A percentile compares a stretch with the other conserved stretches of the same genome.
phyloP scores from a whole-genome alignment of 2,797 vertebrate species.

The Pseudomugil gertrudae region DNA sequence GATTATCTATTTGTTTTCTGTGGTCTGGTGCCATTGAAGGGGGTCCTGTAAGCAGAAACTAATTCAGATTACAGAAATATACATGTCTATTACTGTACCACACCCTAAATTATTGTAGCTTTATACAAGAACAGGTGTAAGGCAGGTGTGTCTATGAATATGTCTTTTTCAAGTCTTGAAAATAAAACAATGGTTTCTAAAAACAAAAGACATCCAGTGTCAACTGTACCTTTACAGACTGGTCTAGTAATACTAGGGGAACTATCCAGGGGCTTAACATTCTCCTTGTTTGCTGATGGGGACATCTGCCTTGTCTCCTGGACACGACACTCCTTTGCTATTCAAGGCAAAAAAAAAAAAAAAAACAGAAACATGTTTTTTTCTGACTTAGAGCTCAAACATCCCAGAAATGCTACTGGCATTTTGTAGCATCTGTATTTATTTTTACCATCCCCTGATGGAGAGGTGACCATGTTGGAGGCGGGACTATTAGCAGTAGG shows the following conservation, averaged over 20 bases:
- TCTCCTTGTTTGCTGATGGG: conserved; percentile 92
- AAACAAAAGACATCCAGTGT: neutral
- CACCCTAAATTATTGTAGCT: neutral
- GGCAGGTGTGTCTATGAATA: neutral
- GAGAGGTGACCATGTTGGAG: conserved; percentile 88
- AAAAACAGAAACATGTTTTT: neutral
- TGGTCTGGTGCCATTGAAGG: conserved; percentile 92
- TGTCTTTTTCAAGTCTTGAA: neutral
- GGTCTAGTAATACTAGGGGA: conserved; percentile 89
- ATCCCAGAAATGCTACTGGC: neutral
- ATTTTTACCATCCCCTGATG: conserved; percentile 87
- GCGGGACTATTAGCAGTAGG: conserved; percentile 92
- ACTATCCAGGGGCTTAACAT: conserved; percentile 89
- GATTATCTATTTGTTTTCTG: conserved; percentile 98
- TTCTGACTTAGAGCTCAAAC: neutral
- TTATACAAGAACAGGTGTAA: no score
- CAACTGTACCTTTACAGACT: conserved; percentile 91
- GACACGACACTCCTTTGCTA: conserved; percentile 95
- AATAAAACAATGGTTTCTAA: neutral
- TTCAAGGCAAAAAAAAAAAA: conserved; percentile 25
- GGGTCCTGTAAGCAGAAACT: conserved; percentile 80
- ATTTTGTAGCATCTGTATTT: neutral
- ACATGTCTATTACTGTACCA: neutral
- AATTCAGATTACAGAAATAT: neutral
- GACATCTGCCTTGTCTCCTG: conserved; percentile 94